Evolutionary conservation across 2,888 invertebrate species (phyloP), one percentile per base, ranked within the genome.

Genomic region (Drosophila borealis): DNA sequence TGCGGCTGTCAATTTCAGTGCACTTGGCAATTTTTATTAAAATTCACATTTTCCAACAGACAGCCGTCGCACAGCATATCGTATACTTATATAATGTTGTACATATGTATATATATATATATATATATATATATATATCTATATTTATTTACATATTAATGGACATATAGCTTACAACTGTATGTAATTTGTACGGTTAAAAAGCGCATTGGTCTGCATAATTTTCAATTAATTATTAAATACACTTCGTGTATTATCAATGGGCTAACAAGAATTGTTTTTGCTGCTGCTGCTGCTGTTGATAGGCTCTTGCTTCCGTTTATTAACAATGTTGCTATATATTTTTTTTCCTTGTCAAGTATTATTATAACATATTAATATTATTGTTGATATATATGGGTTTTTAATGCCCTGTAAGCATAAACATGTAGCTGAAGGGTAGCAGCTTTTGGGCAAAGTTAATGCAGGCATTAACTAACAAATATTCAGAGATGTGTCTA

Each of bases 171-270:
- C 48, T 67, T 56, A 62, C 60, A 61, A 56, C n/a, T 78, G 45
- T 57, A 41, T 62, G 64, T 57, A 67, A 51, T 72, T 62, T 62
- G 45, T 49, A 66, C 67, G 64, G 57, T 64, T 59, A 72, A 80
- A 73, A 75, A 68, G 63, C 42, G 78, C 78, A 73, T 56, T 76
- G 76, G 70, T 76, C 76, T 83, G 81, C 76, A 84, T 81, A 79
- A 84, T 84, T 81, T 80, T 73, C 74, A 82, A 81, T 84, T 76
- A 81, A 84, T 81, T 74, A 82, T 84, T 81, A 74, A 84, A 77
- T 77, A 68, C 75, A 59, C 73, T 78, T 68, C 81, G 48, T 78
- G 80, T 80, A 77, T 82, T 80, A 80, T 77, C 80, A 70, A 67
- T 71, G 80, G 80, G 70, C 83, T 83, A 83, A 77, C 74, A 80